Percentiles rank a stretch among this genome's conserved stretches.
These are phyloP conservation scores for Xyrauchen texanus DNA, from an alignment of 2,113 vertebrate genomes.

Conservation along the genomic window DNA sequence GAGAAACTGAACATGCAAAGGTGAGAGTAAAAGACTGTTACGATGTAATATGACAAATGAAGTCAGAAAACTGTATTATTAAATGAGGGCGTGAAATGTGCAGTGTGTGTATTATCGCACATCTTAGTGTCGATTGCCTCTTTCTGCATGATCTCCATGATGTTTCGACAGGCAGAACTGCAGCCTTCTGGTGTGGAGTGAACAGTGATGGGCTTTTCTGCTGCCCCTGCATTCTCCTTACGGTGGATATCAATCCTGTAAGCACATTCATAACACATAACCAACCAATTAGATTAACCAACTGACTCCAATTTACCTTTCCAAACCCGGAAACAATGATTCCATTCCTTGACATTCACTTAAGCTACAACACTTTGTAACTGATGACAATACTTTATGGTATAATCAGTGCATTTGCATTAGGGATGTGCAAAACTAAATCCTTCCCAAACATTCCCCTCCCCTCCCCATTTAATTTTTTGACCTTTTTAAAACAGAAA, in stretches of 20 bases:
- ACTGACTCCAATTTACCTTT: background rate
- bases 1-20: background rate
- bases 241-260: conserved; percentile 95
- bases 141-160: conserved; percentile 99
- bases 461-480: too few species aligned
- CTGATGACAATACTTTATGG: background rate
- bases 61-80: too few species aligned
- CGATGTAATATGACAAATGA: background rate
- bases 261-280: background rate
- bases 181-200: conserved; percentile 96
- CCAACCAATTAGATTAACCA: background rate
- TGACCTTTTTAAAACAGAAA: too few species aligned
- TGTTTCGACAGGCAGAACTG: conserved; percentile 90
- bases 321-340: background rate
- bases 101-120: conserved; percentile 76
- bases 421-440: too few species aligned
- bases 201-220: conserved; percentile 96
- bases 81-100: background rate
- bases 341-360: background rate
- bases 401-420: background rate
- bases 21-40: background rate
- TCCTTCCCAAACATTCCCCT: too few species aligned
- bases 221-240: conserved; percentile 96
- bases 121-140: conserved; percentile 97
- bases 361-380: too few species aligned